These are phyloP conservation scores for Pipa parva DNA, from an alignment of 2,113 vertebrate species.

Conservation along the genomic window DNA sequence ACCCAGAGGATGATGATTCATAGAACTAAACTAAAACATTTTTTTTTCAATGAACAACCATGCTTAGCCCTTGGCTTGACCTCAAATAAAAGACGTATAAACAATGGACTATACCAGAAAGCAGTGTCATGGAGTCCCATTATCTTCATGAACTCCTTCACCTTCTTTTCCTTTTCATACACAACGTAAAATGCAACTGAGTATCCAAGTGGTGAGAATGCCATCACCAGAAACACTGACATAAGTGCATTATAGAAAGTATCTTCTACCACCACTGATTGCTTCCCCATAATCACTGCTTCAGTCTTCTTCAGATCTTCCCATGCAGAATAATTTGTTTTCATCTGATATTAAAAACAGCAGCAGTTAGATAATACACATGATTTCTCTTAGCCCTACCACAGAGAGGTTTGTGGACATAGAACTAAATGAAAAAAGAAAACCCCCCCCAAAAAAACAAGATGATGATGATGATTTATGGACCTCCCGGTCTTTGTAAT, in stretches of 20 bases:
- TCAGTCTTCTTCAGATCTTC: constrained; percentile 70
- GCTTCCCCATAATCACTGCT: constrained; percentile 86
- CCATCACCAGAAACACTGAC: constrained; percentile 91
- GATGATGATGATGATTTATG: too few species aligned
- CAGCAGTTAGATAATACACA: fast-evolving
- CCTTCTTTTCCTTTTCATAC: constrained; percentile 90
- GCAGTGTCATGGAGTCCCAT: constrained; percentile 91
- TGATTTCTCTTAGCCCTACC: too few species aligned
- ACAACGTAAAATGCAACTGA: constrained; percentile 92
- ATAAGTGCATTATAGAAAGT: constrained; percentile 88
- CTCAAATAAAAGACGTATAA: background rate
- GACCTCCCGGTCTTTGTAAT: background rate
- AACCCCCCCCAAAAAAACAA: too few species aligned
- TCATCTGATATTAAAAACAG: constrained; percentile 65
- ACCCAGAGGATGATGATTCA: background rate
- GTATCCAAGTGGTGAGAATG: constrained; percentile 93
- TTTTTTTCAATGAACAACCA: background rate
- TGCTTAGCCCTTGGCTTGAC: background rate
- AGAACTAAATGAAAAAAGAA: too few species aligned
- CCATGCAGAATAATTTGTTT: constrained; percentile 81
- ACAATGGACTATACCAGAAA: constrained; percentile 78
- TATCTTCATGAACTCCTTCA: constrained; percentile 94
- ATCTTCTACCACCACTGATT: constrained; percentile 81
- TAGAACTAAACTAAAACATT: too few species aligned
- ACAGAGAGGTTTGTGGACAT: background rate